Percentiles rank a stretch among this genome's conserved stretches.
phyloP scores from a whole-genome alignment of 1,140 invertebrate species.

The Zeugodacus cucurbitae region DNA sequence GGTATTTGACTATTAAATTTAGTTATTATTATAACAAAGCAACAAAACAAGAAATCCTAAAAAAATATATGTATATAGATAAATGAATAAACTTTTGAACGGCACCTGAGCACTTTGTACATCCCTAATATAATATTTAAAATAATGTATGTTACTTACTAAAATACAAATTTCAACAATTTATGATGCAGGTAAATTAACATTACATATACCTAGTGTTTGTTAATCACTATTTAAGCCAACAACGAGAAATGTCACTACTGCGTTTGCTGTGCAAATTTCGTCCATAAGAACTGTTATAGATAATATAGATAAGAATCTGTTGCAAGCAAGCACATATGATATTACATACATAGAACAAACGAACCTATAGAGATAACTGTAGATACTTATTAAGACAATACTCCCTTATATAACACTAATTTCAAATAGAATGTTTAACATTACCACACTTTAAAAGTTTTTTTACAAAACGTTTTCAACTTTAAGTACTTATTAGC shows the following conservation, averaged over 20 bases:
- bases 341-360: neutral
- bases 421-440: neutral
- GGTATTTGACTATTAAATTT: too few species aligned
- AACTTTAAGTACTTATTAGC: neutral
- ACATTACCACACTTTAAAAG: neutral
- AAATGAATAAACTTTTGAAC: neutral
- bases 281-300: neutral
- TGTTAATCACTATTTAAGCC: conserved; percentile 1
- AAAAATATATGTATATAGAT: neutral
- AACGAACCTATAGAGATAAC: neutral
- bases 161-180: too few species aligned
- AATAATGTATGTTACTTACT: too few species aligned
- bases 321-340: conserved; percentile 22
- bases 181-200: too few species aligned
- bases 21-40: too few species aligned
- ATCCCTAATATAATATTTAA: neutral
- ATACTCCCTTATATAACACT: neutral
- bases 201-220: neutral
- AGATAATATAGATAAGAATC: neutral
- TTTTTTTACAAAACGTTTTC: neutral
- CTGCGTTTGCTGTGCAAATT: neutral
- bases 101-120: neutral
- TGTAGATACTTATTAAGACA: neutral
- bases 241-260: neutral
- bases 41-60: too few species aligned